Base-by-base conservation (phyloP, 2,888 invertebrate genomes). In the Agelastica alni region DNA sequence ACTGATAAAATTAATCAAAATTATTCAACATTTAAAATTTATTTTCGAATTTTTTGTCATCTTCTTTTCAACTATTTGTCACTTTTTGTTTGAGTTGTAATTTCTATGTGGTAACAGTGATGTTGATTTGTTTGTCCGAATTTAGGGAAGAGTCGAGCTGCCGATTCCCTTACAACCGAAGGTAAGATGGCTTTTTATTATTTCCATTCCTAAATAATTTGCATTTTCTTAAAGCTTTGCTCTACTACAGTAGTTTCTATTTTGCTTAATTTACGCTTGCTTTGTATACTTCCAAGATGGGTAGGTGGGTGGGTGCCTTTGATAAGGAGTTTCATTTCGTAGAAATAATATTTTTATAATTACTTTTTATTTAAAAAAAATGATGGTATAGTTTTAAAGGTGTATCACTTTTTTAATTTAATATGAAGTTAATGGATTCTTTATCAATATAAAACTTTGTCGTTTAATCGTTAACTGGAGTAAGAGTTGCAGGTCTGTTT, bases 121-220 rank as follows among this genome's bases (percentile, higher is more conserved):
- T 67, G 71, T 71, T 70, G 64, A 69, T 72, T 72, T 72, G 66
- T 73, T 73, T 73, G 69, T 72, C 72, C 77, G 77, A 74, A 77
- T 82, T 53, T 63, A 86, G 86, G 85, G 79, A 86, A 85, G 78
- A 83, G 83, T 78, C 82, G 85, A 76, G 82, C 85, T 74, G 81
- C 84, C 74, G 86, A 86, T 78, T 81, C 84, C 69, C 81, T 85
- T 70, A 82, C 85, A 64, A 85, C 85, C 61, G 86, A 86, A 85
- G 86, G 86, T 86, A 84, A 83, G 84, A 69, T 61, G 17, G 51
- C 65, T 54, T 45, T 51, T 51, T 51, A 46, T 60, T 54, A 45
- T 56, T 52, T 45, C 41, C 34, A 39, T 20, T 32, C 42, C 46
- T 52, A 28, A 16, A 49, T 44, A 22, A 32, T 57, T 53, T 42